These are phyloP conservation scores for Euwallacea fornicatus DNA, from an alignment of 1,140 invertebrate genomes.

Conservation along the genomic window DNA sequence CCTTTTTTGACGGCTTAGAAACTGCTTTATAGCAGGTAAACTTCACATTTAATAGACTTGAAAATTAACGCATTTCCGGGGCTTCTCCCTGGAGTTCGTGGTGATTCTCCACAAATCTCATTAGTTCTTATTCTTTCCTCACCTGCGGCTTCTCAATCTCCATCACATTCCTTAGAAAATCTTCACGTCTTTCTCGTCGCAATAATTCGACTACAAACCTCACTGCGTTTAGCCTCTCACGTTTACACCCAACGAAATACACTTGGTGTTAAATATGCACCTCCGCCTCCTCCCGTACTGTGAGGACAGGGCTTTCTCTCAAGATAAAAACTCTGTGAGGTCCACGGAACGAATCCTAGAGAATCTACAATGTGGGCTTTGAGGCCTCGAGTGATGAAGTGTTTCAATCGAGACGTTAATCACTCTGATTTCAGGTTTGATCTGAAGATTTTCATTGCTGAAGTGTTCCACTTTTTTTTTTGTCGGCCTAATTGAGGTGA, in stretches of 20 bases:
- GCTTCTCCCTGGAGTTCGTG: too few species aligned
- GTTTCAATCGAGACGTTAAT: conserved; percentile 51
- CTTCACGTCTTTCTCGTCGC: conserved; percentile 83
- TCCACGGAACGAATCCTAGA: conserved; percentile 56
- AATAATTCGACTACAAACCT: conserved; percentile 82
- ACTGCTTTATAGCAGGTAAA: too few species aligned
- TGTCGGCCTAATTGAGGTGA: conserved; percentile 73
- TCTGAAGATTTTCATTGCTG: conserved; percentile 61
- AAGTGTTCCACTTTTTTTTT: conserved; percentile 62
- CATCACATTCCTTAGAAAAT: conserved; percentile 84
- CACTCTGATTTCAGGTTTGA: conserved; percentile 62
- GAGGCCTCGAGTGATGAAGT: conserved; percentile 66
- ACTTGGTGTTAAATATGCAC: conserved; percentile 56
- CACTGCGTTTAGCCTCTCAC: conserved; percentile 74
- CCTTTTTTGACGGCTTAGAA: too few species aligned
- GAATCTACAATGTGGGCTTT: conserved; percentile 82
- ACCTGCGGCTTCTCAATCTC: conserved; percentile 87
- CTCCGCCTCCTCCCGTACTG: not conserved
- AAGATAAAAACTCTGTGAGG: too few species aligned
- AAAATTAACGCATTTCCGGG: too few species aligned
- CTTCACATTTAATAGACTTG: too few species aligned
- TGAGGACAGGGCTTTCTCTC: not conserved
- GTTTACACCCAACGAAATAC: conserved; percentile 86
- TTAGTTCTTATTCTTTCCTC: conserved; percentile 56
- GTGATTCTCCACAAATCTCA: too few species aligned